These are phyloP conservation scores for Torymus aiolomorphi DNA, from an alignment of 2,888 invertebrate genomes.

Conservation along the genomic window DNA sequence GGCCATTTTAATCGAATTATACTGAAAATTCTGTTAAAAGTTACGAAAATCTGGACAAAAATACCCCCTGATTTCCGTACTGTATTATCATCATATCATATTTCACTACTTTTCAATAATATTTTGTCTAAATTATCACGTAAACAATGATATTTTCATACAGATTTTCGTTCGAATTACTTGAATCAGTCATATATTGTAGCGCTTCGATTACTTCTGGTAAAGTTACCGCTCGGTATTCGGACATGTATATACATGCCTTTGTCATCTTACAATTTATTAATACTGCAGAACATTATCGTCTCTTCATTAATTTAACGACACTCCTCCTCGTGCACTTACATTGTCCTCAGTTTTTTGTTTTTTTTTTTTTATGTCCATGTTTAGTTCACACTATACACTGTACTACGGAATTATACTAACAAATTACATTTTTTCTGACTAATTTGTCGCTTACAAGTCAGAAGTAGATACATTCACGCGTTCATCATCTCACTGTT, in stretches of 20 bases:
- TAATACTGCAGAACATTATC: conserved; percentile 73
- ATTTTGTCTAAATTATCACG: background rate
- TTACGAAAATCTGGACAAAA: conserved; percentile 15
- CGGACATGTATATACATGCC: conserved; percentile 36
- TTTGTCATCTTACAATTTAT: conserved; percentile 68
- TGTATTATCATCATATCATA: background rate
- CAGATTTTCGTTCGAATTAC: background rate
- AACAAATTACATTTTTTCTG: conserved; percentile 48
- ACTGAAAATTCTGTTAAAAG: background rate
- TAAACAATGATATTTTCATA: background rate
- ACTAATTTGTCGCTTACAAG: conserved; percentile 10
- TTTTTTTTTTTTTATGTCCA: conserved; percentile 18
- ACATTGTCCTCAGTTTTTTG: conserved; percentile 7
- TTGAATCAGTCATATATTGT: conserved; percentile 15
- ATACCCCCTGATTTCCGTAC: background rate
- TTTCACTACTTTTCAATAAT: background rate
- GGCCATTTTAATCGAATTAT: background rate
- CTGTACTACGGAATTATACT: conserved; percentile 53
- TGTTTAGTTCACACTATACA: conserved; percentile 53
- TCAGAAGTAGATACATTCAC: conserved; percentile 47
- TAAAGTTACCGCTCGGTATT: background rate
- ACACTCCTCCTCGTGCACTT: conserved; percentile 55
- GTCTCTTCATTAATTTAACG: conserved; percentile 62
- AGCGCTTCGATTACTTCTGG: conserved; percentile 10
- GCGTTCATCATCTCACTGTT: conserved; percentile 6